phyloP scores from a whole-genome alignment of 2,888 invertebrate species.

The Marasmarcha lunaedactyla region DNA sequence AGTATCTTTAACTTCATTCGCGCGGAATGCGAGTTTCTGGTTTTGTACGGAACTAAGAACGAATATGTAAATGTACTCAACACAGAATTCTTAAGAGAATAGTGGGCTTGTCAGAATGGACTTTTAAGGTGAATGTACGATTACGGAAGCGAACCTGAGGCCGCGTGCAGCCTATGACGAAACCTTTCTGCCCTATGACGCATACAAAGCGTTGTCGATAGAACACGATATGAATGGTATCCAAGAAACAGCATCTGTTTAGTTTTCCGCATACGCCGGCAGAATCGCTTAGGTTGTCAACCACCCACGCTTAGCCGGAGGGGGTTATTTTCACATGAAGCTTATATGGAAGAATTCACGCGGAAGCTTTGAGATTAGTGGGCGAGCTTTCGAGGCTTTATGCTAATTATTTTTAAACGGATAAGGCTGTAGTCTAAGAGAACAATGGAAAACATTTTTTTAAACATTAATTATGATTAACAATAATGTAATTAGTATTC shows the following conservation, averaged over 20 bases:
- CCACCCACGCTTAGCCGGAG: not conserved
- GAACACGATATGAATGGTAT: not conserved
- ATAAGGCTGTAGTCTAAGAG: too few relatives aligned
- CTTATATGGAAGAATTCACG: not conserved
- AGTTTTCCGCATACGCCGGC: not conserved
- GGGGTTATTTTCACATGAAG: not conserved
- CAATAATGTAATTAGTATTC: too few relatives aligned
- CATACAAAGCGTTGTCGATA: not conserved
- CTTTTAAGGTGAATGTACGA: slow-evolving; percentile 47
- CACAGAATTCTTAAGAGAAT: not conserved
- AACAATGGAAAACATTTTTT: too few relatives aligned
- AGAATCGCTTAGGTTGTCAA: not conserved
- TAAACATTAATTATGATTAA: too few relatives aligned
- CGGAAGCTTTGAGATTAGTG: not conserved
- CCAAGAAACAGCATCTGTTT: not conserved
- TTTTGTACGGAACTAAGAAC: too few relatives aligned
- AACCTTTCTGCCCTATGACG: slow-evolving; percentile 39
- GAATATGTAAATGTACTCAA: too few relatives aligned
- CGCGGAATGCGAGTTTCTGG: too few relatives aligned
- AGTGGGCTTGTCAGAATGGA: not conserved
- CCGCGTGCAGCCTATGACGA: slow-evolving; percentile 34
- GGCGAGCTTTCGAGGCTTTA: slow-evolving; percentile 1
- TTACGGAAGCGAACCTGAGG: slow-evolving; percentile 50
- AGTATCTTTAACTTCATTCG: too few relatives aligned
- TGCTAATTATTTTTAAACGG: too few relatives aligned